Conservation (phyloP, 37 sponge, comb jelly and placozoan species). For the Halisarca cf. caerulea region DNA sequence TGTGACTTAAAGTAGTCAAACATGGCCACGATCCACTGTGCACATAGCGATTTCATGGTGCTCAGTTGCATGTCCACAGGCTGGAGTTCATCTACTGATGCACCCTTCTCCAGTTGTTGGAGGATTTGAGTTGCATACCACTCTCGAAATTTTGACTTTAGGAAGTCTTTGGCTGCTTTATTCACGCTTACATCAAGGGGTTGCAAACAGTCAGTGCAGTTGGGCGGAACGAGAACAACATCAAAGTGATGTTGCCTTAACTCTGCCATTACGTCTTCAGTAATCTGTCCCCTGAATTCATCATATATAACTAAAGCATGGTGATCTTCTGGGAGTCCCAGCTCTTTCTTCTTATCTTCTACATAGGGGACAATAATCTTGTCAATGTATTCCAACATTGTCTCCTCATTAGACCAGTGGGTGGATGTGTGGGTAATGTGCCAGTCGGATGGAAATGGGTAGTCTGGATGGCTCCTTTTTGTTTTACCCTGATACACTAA, state of each 20-base stretch:
- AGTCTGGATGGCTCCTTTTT: conserved; percentile 20
- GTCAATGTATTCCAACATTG: conserved; percentile 10
- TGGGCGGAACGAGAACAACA: not conserved
- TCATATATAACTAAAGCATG: not conserved
- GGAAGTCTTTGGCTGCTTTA: conserved; percentile 20
- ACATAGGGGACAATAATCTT: conserved; percentile 16
- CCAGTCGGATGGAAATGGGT: conserved; percentile 16
- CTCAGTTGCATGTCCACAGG: not conserved
- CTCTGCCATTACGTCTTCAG: not conserved
- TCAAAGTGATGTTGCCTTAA: not conserved
- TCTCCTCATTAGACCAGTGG: conserved; percentile 21
- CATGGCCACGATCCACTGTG: no score
- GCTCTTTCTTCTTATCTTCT: not conserved
- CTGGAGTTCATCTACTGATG: not conserved
- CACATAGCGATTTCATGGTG: no score
- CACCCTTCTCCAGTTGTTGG: not conserved
- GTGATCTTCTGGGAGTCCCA: not conserved
- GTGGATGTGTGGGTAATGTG: conserved; percentile 11
- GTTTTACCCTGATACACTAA: conserved; percentile 34
- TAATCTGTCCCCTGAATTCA: not conserved
- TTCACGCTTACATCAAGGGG: conserved; percentile 15
- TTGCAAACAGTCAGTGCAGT: not conserved
- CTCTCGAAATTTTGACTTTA: not conserved
- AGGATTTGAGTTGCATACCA: not conserved
- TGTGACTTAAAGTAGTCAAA: no score